phyloP scores from a whole-genome alignment of 2,113 vertebrate genomes.

The Lepidiolamprologus cunningtoni region DNA sequence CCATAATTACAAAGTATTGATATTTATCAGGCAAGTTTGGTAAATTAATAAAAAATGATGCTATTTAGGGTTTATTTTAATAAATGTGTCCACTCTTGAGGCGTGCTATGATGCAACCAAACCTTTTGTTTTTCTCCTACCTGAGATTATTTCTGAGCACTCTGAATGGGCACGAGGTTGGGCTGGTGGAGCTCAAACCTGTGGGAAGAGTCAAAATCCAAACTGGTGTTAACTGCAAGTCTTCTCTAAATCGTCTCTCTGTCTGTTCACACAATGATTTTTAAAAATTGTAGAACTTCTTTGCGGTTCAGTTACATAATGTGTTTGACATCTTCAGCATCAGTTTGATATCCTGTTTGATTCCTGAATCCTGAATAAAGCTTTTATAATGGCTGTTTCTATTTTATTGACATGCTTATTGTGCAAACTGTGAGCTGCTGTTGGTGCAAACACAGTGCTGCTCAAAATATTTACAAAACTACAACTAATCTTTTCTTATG shows the following conservation, averaged over 20 bases:
- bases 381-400: constrained; percentile 33
- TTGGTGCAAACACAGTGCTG: not conserved
- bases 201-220: not conserved
- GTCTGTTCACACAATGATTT: not conserved
- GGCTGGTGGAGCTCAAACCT: not conserved
- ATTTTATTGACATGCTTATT: not conserved
- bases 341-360: constrained; percentile 35
- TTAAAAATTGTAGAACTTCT: not conserved
- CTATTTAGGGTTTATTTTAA: not conserved
- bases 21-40: not conserved
- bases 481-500: not conserved
- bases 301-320: not conserved
- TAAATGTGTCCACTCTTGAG: not conserved
- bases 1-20: not conserved
- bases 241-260: not conserved
- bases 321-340: not conserved
- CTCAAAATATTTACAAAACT: not conserved
- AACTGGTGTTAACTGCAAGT: not conserved
- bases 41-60: not conserved
- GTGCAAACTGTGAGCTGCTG: not conserved
- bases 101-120: not conserved
- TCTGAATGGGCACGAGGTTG: not conserved
- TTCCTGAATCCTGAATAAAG: constrained; percentile 45
- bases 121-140: not conserved
- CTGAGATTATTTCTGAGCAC: not conserved